A percentile compares a stretch with the other conserved stretches of the same genome.
Conservation (phyloP, 2,888 invertebrate genomes). For the Ormyrus labotus region DNA sequence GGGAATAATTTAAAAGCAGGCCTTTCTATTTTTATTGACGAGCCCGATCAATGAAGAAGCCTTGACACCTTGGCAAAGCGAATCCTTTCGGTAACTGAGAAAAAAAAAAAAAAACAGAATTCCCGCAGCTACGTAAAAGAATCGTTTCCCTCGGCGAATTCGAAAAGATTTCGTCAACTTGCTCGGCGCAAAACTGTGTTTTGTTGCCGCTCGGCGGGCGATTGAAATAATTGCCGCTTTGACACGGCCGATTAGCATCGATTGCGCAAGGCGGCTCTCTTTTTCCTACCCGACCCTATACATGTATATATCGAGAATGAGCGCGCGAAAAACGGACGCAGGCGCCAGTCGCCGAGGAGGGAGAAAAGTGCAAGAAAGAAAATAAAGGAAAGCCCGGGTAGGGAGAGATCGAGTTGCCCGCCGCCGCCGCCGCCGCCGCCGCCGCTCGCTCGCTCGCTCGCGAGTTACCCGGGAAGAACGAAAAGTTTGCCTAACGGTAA, state of each 20-base stretch:
- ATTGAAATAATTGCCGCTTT: constrained; percentile 53
- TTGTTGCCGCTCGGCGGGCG: constrained; percentile 28
- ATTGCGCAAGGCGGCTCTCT: constrained; percentile 38
- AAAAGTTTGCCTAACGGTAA: constrained; percentile 75
- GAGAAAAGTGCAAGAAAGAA: constrained; percentile 10
- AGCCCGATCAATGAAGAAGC: too few species aligned
- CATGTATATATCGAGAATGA: neutral
- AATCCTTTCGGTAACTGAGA: too few species aligned
- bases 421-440: neutral
- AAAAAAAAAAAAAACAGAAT: too few species aligned
- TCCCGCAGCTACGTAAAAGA: too few species aligned
- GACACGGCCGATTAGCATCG: constrained; percentile 52
- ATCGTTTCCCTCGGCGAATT: constrained; percentile 22
- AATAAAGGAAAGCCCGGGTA: constrained; percentile 44
- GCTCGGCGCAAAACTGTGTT: constrained; percentile 45
- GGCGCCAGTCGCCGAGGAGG: neutral
- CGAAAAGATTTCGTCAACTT: constrained; percentile 54
- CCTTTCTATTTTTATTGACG: too few species aligned
- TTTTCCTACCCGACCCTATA: neutral
- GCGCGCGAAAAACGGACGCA: neutral
- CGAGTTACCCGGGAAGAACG: constrained; percentile 60
- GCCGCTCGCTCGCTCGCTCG: neutral
- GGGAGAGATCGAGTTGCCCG: constrained; percentile 21
- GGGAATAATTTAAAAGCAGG: too few species aligned
- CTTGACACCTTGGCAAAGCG: too few species aligned